These are phyloP conservation scores for Amphiprion percula DNA, from an alignment of 2,113 vertebrate genomes.

Conservation along the genomic window DNA sequence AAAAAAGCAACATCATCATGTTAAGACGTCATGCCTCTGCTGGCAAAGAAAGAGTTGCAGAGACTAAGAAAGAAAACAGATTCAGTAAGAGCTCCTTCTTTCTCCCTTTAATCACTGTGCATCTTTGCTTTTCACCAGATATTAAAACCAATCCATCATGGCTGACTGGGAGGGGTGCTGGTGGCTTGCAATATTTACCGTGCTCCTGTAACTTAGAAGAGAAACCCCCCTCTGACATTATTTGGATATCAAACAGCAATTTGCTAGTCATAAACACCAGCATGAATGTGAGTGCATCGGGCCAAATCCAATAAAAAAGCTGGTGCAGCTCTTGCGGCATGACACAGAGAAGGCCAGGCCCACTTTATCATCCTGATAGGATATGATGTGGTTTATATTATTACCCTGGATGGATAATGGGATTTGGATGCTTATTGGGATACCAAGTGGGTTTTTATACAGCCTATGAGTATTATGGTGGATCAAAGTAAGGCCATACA, in stretches of 20 bases:
- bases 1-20: conserved; percentile 3
- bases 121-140: conserved; percentile 72
- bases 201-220: conserved; percentile 58
- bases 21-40: conserved; percentile 18
- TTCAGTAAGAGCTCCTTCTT: conserved; percentile 10
- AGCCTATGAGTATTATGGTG: conserved; percentile 43
- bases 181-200: conserved; percentile 62
- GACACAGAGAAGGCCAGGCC: conserved; percentile 48
- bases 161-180: conserved; percentile 54
- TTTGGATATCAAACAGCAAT: conserved; percentile 81
- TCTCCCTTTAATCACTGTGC: conserved; percentile 60
- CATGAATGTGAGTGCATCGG: conserved; percentile 53
- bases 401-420: conserved; percentile 74
- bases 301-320: conserved; percentile 74
- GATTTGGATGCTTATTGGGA: conserved; percentile 71
- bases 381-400: conserved; percentile 75
- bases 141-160: conserved; percentile 86
- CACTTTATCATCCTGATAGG: conserved; percentile 77
- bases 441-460: conserved; percentile 59
- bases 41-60: conserved; percentile 7
- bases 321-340: conserved; percentile 48
- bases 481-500: conserved; percentile 60
- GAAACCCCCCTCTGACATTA: conserved; percentile 62
- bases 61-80: conserved; percentile 35
- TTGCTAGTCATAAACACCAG: conserved; percentile 76